Conservation (phyloP, 2,888 invertebrate species). For the Halocaridina rubra region DNA sequence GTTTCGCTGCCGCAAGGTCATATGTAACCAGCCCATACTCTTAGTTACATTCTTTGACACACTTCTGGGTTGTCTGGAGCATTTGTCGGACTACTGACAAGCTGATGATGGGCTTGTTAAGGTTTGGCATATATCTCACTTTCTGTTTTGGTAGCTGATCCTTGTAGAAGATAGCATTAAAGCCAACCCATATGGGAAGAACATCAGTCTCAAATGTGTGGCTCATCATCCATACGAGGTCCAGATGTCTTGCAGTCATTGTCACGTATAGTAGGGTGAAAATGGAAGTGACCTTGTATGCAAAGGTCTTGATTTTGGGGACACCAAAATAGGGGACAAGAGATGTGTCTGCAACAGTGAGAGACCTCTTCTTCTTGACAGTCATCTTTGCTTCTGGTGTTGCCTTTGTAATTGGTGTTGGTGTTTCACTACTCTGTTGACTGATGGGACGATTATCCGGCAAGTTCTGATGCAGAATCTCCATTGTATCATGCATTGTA, state of each 20-base stretch:
- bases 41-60: not conserved
- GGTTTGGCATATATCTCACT: not conserved
- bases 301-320: not conserved
- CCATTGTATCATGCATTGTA: slow-evolving; percentile 24
- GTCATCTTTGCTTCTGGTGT: no score
- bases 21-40: not conserved
- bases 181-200: no score
- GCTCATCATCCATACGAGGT: no score
- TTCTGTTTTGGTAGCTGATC: not conserved
- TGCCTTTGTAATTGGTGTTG: no score
- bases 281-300: not conserved
- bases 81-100: not conserved
- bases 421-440: no score
- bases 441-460: no score
- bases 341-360: not conserved
- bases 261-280: not conserved
- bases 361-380: not conserved
- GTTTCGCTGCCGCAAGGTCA: not conserved
- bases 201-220: not conserved
- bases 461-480: not conserved
- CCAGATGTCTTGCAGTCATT: no score
- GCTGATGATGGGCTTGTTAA: not conserved
- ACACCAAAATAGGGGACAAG: not conserved
- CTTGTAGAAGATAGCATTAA: not conserved
- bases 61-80: not conserved